Percentiles rank a stretch among this genome's conserved stretches.
Evolutionary conservation across 2,113 vertebrate species (phyloP).

Genomic region (Hyaena hyaena): DNA sequence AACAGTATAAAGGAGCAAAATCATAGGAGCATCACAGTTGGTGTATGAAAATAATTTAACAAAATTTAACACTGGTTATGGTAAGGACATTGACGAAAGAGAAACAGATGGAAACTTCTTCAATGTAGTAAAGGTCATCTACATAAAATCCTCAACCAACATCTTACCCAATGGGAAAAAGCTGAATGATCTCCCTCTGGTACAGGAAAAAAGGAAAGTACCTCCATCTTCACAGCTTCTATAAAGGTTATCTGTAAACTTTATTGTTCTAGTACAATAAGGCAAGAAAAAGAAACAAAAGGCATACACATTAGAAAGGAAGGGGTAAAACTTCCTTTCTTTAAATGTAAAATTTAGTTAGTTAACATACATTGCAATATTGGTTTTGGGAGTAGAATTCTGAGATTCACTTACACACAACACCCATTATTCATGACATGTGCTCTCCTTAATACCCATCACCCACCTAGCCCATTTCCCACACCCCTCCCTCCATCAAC

Average conservation of each 20-base stretch:
- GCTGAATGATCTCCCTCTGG: background rate
- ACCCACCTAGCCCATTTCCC: no score
- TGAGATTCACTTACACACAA: no score
- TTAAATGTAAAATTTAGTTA: no score
- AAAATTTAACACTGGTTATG: background rate
- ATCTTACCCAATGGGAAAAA: background rate
- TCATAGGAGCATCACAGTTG: background rate
- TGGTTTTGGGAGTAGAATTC: no score
- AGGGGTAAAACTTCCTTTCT: background rate
- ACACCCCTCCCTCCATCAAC: no score
- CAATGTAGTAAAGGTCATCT: background rate
- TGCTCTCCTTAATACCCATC: no score
- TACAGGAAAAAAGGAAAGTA: background rate
- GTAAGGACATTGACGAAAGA: background rate
- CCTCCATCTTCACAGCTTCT: background rate
- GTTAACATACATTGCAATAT: no score
- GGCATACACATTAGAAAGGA: background rate
- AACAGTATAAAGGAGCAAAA: slow-evolving; percentile 13
- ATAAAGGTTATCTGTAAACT: no score
- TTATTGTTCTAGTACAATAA: background rate
- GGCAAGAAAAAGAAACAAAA: background rate
- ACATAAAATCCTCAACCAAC: background rate
- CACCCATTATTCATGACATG: no score
- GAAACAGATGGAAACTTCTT: background rate
- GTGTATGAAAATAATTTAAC: background rate